phyloP scores from a whole-genome alignment of 2,797 vertebrate species.

The Poeciliopsis paucimaculata region DNA sequence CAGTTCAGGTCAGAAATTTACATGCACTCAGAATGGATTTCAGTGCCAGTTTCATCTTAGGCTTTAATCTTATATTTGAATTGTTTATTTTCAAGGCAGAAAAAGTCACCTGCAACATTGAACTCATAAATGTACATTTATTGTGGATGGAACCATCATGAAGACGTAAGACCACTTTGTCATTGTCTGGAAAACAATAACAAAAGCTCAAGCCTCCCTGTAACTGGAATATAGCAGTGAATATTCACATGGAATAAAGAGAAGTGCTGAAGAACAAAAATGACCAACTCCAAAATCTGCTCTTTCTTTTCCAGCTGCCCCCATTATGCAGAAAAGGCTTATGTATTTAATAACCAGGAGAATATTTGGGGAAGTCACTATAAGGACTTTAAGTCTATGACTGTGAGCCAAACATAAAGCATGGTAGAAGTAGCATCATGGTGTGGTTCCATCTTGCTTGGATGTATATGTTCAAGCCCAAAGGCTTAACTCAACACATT shows the following conservation, averaged over 20 bases:
- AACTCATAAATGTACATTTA: not conserved
- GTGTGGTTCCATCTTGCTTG: not conserved
- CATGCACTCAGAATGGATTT: not conserved
- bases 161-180: not conserved
- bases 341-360: not conserved
- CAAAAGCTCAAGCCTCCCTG: not conserved
- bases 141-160: not conserved
- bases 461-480: not conserved
- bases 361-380: not conserved
- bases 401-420: not conserved
- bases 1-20: not conserved
- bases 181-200: not conserved
- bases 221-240: not conserved
- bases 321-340: not conserved
- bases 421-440: not conserved
- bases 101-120: not conserved
- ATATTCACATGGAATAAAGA: not conserved
- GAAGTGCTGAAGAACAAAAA: not conserved
- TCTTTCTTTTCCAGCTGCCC: not conserved
- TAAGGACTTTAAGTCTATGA: not conserved
- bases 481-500: not conserved
- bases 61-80: not conserved
- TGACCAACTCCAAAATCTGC: not conserved
- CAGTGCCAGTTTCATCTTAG: not conserved
- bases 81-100: not conserved